Percentiles rank a stretch among this genome's conserved stretches.
These are phyloP conservation scores for Epinotia ramella DNA, from an alignment of 2,888 invertebrate genomes.

Conservation along the genomic window DNA sequence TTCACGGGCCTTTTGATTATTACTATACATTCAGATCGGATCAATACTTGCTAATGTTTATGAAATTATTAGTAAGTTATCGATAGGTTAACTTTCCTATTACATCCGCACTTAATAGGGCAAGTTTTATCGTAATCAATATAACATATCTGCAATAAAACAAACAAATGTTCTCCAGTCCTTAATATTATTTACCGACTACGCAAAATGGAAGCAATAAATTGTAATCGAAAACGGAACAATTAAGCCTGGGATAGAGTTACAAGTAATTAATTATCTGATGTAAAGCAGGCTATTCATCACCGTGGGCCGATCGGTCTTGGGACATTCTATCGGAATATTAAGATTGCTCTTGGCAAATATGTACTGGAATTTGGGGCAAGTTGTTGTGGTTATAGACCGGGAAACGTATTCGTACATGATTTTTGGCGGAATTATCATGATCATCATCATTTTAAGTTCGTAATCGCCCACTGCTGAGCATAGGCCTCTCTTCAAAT, in stretches of 20 bases:
- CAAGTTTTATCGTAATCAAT: background rate
- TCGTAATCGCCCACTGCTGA: too few species aligned
- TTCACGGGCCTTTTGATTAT: too few species aligned
- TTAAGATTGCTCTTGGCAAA: background rate
- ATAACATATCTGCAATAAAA: background rate
- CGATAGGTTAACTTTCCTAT: too few species aligned
- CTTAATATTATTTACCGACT: conserved; percentile 24
- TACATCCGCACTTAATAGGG: background rate
- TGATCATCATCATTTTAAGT: too few species aligned
- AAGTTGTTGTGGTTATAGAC: background rate
- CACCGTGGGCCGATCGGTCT: conserved; percentile 52
- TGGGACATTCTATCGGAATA: conserved; percentile 33
- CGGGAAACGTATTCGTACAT: background rate
- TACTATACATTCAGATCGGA: too few species aligned
- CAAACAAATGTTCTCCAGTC: background rate
- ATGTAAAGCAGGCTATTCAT: conserved; percentile 67
- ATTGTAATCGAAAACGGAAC: conserved; percentile 67
- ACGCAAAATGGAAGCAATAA: conserved; percentile 53
- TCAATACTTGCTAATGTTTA: too few species aligned
- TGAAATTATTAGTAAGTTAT: too few species aligned
- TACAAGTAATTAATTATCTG: conserved; percentile 69
- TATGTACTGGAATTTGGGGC: background rate
- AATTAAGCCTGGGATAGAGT: conserved; percentile 67
- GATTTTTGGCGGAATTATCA: too few species aligned
- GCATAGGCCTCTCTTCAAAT: too few species aligned